Evolutionary conservation across 2,113 vertebrate genomes (phyloP), one percentile per base, ranked within the genome.

Genomic region (Syngnathus scovelli): DNA sequence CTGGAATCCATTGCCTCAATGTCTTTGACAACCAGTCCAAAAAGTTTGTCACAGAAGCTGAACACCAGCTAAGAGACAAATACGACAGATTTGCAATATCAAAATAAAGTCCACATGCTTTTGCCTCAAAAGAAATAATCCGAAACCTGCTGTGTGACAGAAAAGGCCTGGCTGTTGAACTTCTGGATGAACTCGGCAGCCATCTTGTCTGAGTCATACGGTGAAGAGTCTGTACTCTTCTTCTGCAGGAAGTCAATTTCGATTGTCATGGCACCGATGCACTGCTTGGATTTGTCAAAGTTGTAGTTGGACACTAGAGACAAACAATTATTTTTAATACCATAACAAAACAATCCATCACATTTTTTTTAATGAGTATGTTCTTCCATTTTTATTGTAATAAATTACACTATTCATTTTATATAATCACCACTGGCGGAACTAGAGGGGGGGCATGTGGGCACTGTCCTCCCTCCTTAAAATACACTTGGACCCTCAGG

Each of bases 171-270:
- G 89, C 93, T 98, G 91, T 96, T 98, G 89, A 99, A 99, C 81
- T 97, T 95, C 75, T 98, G 96, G 85, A 99, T 96, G 75, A 98
- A 99, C 59, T 99, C 97, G 0, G 91, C 92, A 0, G 97, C 97
- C 96, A 99, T 99, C 88, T 93, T 96, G 83, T 99, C 97, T 0
- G 95, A 96, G 81, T 99, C 97, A 0, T 99, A 99, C 1, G 95
- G 95, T 64, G 94, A 96, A 55, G 95, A 93, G 88, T 98, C 97
- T 0, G 95, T 92, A 74, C 74, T 98, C 89, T 98, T 99, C 90
- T 98, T 99, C 86, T 98, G 96, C 78, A 99, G 90, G 71, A 99
- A 99, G 85, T 99, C 97, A 0, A 98, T 96, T 89, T 99, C 97
- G 2, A 99, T 94, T 21, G 94, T 98, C 93, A 98, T 95, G 12